These are phyloP conservation scores for Peromyscus aztecus DNA, from an alignment of 2,797 vertebrate species.

Conservation along the genomic window DNA sequence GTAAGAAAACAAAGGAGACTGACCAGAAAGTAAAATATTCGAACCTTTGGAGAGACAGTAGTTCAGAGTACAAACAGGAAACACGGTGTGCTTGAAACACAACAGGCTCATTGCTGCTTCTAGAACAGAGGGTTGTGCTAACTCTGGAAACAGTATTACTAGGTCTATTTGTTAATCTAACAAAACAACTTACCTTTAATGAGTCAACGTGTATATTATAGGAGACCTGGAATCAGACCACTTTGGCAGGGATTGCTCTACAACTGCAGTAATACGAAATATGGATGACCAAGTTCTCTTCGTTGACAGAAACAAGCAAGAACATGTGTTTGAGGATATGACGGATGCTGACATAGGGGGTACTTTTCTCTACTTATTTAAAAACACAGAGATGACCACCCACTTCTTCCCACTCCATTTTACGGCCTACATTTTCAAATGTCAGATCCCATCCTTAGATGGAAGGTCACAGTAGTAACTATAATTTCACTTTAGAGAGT, in stretches of 20 bases:
- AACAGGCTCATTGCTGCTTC: not conserved
- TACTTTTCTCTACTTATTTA: slow-evolving; percentile 59
- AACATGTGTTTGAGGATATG: slow-evolving; percentile 78
- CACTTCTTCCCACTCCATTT: not conserved
- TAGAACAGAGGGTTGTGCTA: not conserved
- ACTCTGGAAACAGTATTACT: slow-evolving; percentile 3
- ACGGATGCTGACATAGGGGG: slow-evolving; percentile 61
- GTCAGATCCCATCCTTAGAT: not conserved
- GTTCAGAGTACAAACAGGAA: not conserved
- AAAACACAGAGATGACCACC: slow-evolving; percentile 23
- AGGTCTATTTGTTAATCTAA: slow-evolving; percentile 33
- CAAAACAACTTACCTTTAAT: slow-evolving; percentile 3
- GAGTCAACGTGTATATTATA: slow-evolving; percentile 64
- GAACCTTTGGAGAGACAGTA: not conserved
- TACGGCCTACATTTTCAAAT: slow-evolving; percentile 18
- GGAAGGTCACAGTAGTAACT: slow-evolving; percentile 23
- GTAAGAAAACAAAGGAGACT: slow-evolving; percentile 8
- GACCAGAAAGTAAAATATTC: not conserved
- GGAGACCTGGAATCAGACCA: slow-evolving; percentile 76
- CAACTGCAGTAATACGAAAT: slow-evolving; percentile 65
- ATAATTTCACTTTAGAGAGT: slow-evolving; percentile 18
- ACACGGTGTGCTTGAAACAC: not conserved
- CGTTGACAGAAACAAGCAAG: not conserved
- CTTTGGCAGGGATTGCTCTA: slow-evolving; percentile 60
- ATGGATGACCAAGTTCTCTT: slow-evolving; percentile 77